Evolutionary conservation across 2,113 vertebrate species (phyloP), one percentile per base, ranked within the genome.

Genomic region (Phrynosoma platyrhinos): DNA sequence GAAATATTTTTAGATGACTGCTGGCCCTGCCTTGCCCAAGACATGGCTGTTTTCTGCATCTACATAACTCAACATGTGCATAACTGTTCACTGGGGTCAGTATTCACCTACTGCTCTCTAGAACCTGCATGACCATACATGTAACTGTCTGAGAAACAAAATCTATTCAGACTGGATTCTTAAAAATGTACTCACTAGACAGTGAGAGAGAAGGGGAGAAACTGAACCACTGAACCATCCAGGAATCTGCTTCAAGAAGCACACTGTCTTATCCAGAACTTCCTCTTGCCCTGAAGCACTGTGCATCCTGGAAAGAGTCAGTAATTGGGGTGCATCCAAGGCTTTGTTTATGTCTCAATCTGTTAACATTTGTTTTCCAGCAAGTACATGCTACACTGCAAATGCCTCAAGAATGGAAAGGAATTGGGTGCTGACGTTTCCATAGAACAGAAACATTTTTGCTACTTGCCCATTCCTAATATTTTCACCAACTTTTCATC

Each of bases 161-260:
- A 79, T 52, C 76, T 79, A 55, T 80, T 68, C 42, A 53, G 42
- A 64, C n/a, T 66, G 78, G 68, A 14, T 87, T 75, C 71, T 32
- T 66, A 14, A 30, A 58, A 1, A 40, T 27, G 16, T 0, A 1
- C 74, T 55, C 14, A 74, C 0, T 0, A 20, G 79, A 30, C 18
- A 80, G 47, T 47, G 68, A 79, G 25, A 69, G 40, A 86, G 21
- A 12, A 12, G 20, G 47, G 32, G 3, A 71, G 1, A 80, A 87
- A 71, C 13, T 52, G 27, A 2, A 18, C 40, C 25, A 42, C 3
- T 81, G 3, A 36, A 81, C 16, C 30, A 87, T 62, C 25, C 36
- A 87, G 55, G 25, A 40, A 83, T 21, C 52, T n/a, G 53, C 27
- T 0, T 9, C 36, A 53, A 82, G 83, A 52, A 89, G 21, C 58